phyloP scores from a whole-genome alignment of 2,113 vertebrate species.

The Astatotilapia flaviijosephi region DNA sequence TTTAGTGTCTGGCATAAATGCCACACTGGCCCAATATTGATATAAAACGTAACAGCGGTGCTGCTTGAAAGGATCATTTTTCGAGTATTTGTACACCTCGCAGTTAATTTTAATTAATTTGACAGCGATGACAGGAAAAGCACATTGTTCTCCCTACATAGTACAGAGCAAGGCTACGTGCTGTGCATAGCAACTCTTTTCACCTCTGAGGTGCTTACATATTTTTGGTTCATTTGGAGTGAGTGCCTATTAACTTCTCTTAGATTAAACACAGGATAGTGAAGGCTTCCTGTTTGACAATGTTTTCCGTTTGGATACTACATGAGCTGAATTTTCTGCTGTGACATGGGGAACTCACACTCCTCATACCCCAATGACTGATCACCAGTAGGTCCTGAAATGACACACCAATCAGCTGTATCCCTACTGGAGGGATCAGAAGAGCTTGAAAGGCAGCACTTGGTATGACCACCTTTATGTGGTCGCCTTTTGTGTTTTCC shows the following conservation, averaged over 20 bases:
- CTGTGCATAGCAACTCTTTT: neutral
- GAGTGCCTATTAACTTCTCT: neutral
- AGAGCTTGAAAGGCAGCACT: neutral
- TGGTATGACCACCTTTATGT: neutral
- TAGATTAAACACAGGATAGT: neutral
- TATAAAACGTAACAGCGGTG: neutral
- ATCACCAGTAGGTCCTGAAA: neutral
- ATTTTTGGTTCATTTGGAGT: neutral
- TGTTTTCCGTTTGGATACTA: rapidly evolving
- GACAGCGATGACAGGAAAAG: neutral
- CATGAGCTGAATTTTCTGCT: neutral
- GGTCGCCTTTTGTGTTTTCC: neutral
- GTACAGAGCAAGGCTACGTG: neutral
- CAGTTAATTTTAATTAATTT: neutral
- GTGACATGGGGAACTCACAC: neutral
- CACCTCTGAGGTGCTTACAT: neutral
- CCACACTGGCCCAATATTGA: neutral
- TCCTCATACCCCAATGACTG: neutral
- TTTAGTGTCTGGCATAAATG: neutral
- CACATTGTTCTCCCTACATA: neutral
- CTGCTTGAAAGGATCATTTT: neutral
- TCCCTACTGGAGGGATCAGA: neutral
- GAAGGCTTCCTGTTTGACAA: neutral
- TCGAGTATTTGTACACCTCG: neutral
- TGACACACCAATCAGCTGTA: neutral